Evolutionary conservation across 2,113 vertebrate genomes (phyloP).

Genomic region (Chitala chitala): DNA sequence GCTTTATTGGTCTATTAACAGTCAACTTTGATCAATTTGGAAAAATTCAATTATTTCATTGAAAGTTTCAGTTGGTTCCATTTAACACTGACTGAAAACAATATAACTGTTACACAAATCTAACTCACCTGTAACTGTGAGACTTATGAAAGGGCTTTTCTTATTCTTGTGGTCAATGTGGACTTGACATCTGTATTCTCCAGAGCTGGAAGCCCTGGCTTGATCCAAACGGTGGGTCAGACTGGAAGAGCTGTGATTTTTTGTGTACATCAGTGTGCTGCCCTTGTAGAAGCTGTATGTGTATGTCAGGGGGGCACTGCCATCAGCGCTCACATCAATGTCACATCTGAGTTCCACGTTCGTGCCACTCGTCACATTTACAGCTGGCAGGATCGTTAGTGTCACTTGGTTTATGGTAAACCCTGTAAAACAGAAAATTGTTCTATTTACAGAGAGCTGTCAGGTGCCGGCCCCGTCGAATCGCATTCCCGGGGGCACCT

Average conservation of each 20-base stretch:
- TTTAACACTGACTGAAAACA: too few species aligned
- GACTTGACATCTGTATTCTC: constrained; percentile 52
- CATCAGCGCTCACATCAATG: constrained; percentile 15
- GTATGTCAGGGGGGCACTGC: background rate
- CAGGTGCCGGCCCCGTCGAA: too few species aligned
- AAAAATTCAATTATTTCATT: too few species aligned
- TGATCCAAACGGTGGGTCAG: constrained; percentile 31
- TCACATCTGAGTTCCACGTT: constrained; percentile 51
- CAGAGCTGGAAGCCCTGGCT: constrained; percentile 43
- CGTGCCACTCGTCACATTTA: constrained; percentile 39
- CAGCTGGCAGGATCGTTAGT: constrained; percentile 43
- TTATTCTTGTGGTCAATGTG: background rate
- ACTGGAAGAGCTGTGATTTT: constrained; percentile 33
- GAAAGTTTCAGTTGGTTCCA: too few species aligned
- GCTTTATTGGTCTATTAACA: background rate
- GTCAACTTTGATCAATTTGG: too few species aligned
- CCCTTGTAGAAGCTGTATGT: constrained; percentile 51
- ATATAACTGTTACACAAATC: too few species aligned
- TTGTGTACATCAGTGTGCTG: constrained; percentile 6
- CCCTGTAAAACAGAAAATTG: constrained; percentile 31
- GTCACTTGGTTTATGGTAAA: constrained; percentile 32
- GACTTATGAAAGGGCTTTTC: constrained; percentile 9
- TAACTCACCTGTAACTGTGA: constrained; percentile 52
- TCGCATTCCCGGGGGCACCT: too few species aligned
- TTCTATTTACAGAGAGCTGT: too few species aligned